Conservation (phyloP, 2,888 invertebrate genomes). For the Leptinotarsa peninsularis region DNA sequence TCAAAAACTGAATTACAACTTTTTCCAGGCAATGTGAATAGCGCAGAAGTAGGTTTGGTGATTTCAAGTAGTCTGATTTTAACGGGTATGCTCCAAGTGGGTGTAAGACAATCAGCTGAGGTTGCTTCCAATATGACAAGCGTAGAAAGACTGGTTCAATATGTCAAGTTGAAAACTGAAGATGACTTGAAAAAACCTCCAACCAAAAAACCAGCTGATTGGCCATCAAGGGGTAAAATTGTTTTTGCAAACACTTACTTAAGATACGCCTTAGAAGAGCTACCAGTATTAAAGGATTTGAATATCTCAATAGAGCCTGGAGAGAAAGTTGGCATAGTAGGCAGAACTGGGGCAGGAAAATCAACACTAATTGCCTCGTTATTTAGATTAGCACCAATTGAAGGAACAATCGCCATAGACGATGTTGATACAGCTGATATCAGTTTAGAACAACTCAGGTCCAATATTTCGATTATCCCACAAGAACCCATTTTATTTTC, state of each 20-base stretch:
- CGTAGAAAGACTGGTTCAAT: slow-evolving; percentile 82
- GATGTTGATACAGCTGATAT: slow-evolving; percentile 76
- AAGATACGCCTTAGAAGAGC: slow-evolving; percentile 72
- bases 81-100: slow-evolving; percentile 82
- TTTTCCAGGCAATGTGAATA: slow-evolving; percentile 40
- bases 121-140: slow-evolving; percentile 81
- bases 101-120: slow-evolving; percentile 84
- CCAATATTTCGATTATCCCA: slow-evolving; percentile 89
- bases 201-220: slow-evolving; percentile 67
- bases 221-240: slow-evolving; percentile 74
- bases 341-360: slow-evolving; percentile 91
- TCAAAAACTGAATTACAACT: neutral
- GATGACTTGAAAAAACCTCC: slow-evolving; percentile 47
- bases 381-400: slow-evolving; percentile 80
- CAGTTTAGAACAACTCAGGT: slow-evolving; percentile 81
- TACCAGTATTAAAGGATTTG: slow-evolving; percentile 77
- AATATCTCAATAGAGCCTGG: slow-evolving; percentile 73
- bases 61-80: slow-evolving; percentile 46
- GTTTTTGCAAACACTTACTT: slow-evolving; percentile 73
- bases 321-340: slow-evolving; percentile 84
- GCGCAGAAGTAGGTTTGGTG: slow-evolving; percentile 57
- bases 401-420: slow-evolving; percentile 82
- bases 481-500: slow-evolving; percentile 85
- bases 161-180: slow-evolving; percentile 80
- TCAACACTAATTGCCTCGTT: slow-evolving; percentile 84